Base-by-base conservation (phyloP, 1,140 invertebrate genomes). In the Drosophila kohkoa region DNA sequence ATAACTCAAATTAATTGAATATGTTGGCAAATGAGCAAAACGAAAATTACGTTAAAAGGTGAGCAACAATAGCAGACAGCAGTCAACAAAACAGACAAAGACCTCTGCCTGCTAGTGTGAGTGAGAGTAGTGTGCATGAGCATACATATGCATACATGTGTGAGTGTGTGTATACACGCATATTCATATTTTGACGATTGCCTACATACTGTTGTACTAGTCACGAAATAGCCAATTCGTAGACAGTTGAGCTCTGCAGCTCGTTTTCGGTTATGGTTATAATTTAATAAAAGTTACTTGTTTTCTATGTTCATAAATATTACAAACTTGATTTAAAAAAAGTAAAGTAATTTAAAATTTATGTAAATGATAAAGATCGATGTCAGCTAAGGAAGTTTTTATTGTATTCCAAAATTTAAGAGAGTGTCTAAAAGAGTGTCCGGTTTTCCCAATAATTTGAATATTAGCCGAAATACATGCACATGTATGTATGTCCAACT, bases 1-100 rank as follows among this genome's bases (percentile, higher is more conserved):
- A 88, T 78, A 89, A 89, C 81, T 89, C 77, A 75, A 88, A 89
- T 79, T 88, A 88, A 88, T 89, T 88, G 76, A 89, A 89, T 79
- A 89, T 89, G 85, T 77, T 90, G 85, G 81, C 78, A 85, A 85
- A 83, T 81, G 77, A 83, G 77, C 46, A 70, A 82, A 81, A 65
- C 80, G 57, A 78, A 82, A 88, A 79, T 78, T 72, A 76, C 75
- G 63, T 72, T 81, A 89, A 90, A 85, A 89, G 85, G 85, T 89
- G 63, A 89, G 85, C 66, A 71, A 32, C 45, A 69, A 46, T 46
- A 63, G 58, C 35, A 73, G 25, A 72, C 11, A 32, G 58, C 62
- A 65, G 58, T 25, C 64, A 73, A 54, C 32, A 55, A 72, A 58
- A 62, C 20, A 25, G 82, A 55, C 62, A 73, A 59, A 62, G 20